Conservation (phyloP, 2,113 vertebrate species). For the Cettia cetti region DNA sequence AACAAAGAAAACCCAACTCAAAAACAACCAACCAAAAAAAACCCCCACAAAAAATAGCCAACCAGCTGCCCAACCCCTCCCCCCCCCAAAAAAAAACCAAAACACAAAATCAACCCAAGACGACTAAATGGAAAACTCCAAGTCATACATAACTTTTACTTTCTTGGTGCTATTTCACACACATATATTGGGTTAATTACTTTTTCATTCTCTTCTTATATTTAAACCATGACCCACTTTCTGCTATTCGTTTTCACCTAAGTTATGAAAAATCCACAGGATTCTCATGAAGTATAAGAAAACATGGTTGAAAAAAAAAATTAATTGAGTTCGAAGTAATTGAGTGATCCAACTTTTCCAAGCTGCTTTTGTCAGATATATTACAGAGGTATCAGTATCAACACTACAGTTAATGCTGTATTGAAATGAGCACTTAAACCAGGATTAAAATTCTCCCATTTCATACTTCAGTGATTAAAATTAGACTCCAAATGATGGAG, state of each 20-base stretch:
- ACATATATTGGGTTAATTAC: not conserved
- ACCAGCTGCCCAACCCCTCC: too few relatives aligned
- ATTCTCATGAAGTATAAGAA: not conserved
- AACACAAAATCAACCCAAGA: not conserved
- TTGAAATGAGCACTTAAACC: not conserved
- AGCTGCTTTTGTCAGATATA: not conserved
- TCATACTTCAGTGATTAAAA: conserved; percentile 32
- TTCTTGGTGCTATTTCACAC: not conserved
- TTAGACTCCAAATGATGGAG: conserved; percentile 1
- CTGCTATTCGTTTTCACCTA: not conserved
- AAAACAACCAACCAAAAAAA: not conserved
- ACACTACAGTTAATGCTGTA: not conserved
- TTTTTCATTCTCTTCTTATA: not conserved
- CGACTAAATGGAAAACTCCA: not conserved
- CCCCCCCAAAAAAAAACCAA: too few relatives aligned
- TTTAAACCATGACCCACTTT: not conserved
- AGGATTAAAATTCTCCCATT: conserved; percentile 37
- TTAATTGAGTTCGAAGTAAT: not conserved
- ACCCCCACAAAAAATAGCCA: not conserved
- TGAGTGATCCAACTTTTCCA: not conserved
- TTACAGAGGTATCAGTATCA: not conserved
- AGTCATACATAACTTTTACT: accelerated
- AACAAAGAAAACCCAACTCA: too few relatives aligned
- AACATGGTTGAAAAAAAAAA: not conserved
- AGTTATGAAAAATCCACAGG: not conserved